Evolutionary conservation across 2,113 vertebrate genomes (phyloP).

Genomic region (Myodes glareolus): DNA sequence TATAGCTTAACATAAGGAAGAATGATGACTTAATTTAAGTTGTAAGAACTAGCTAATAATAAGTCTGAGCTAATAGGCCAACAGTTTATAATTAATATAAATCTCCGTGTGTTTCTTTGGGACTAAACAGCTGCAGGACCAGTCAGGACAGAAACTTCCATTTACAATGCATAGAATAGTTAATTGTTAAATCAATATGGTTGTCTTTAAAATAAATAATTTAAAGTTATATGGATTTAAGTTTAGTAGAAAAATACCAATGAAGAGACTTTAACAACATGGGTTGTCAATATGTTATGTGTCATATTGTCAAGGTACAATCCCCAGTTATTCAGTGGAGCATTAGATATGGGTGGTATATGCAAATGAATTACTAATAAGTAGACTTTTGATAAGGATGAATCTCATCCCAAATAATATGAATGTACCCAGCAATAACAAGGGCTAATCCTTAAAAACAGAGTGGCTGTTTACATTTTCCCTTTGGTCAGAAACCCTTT

Average conservation of each 20-base stretch:
- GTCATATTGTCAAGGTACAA: background rate
- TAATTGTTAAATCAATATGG: background rate
- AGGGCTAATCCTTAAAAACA: accelerated
- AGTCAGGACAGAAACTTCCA: no score
- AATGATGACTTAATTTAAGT: no score
- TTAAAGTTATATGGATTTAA: background rate
- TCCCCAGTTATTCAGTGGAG: background rate
- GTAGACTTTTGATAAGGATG: background rate
- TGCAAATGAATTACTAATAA: background rate
- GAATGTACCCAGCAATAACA: background rate
- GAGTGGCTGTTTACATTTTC: background rate
- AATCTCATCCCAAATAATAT: background rate
- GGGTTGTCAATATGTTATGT: background rate
- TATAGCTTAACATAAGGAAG: no score
- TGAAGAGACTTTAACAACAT: background rate
- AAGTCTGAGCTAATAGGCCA: no score
- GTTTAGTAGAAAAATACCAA: background rate
- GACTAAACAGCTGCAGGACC: no score
- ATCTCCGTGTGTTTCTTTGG: no score
- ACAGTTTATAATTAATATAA: no score
- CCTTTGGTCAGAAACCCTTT: background rate
- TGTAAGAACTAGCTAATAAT: no score
- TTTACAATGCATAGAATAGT: background rate
- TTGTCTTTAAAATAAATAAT: background rate
- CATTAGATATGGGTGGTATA: background rate